Base-by-base conservation (phyloP, 2,113 vertebrate species). In the Saccopteryx bilineata region DNA sequence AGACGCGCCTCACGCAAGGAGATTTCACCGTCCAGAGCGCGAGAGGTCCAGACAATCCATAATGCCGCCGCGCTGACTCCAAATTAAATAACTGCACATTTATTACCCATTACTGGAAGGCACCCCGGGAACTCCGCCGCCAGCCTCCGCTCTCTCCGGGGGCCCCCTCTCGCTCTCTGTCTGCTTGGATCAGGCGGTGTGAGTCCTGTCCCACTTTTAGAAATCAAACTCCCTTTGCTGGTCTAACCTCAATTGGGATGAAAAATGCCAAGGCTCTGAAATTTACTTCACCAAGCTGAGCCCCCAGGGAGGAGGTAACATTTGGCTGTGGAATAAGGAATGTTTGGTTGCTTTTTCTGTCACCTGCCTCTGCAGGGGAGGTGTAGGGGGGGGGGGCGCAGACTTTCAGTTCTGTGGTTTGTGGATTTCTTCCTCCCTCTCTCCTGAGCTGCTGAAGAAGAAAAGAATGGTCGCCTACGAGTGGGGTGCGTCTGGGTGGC, bases 11-110 rank as follows among this genome's bases (percentile, higher is more conserved):
- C 75, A 5, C 31, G 15, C 50, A 83, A 72, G 82, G 65, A 68
- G 21, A 50, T 63, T 71, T 96, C 56, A 33, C 76, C 17, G 50
- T 94, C 86, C 78, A 52, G 69, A 83, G 93, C 92, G 83, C 68
- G 50, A 91, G 78, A 87, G 2, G 15, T 75, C 63, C 80, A 82
- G 92, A 90, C 83, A 91, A 98, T 97, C 82, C 23, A 96, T 95
- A 91, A 75, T 15, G 28, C 54, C 94, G 93, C 71, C 13, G 56
- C 48, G 63, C 95, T 84, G 90, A 60, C 87, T 93, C 78, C 96
- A 96, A 89, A 97, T 97, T 97, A 91, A 97, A 96, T 95, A 93
- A 96, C 80, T n/a, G 60, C 71, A 83, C 65, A 18, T 85, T 95
- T 94, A 97, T 91, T 80, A 74, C 87, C 94, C 91, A 91, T 97